Evolutionary conservation across 2,113 vertebrate species (phyloP).

Genomic region (Abramis brama): DNA sequence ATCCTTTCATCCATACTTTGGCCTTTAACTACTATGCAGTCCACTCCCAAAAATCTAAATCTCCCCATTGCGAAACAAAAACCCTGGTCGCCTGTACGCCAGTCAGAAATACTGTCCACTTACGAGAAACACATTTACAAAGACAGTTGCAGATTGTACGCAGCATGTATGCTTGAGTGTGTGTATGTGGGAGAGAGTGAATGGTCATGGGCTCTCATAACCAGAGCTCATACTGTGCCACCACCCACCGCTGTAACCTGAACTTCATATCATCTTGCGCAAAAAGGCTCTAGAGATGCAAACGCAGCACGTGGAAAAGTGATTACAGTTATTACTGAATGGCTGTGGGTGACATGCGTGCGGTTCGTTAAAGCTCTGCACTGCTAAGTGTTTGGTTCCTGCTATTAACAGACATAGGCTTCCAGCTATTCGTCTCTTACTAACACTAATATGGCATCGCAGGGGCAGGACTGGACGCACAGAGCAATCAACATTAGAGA

Average conservation of each 20-base stretch:
- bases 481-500: constrained; percentile 31
- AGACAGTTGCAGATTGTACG: background rate
- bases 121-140: background rate
- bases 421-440: constrained; percentile 27
- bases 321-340: constrained; percentile 54
- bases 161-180: constrained; percentile 1
- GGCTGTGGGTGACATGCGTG: constrained; percentile 39
- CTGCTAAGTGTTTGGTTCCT: constrained; percentile 29
- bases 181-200: background rate
- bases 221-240: constrained; percentile 41
- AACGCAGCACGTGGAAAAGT: constrained; percentile 40
- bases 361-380: constrained; percentile 42
- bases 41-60: background rate
- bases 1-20: too few species aligned
- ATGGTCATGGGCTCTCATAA: constrained; percentile 42
- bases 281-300: constrained; percentile 45
- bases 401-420: constrained; percentile 34
- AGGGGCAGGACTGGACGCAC: constrained; percentile 12
- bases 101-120: background rate
- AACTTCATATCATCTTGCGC: constrained; percentile 44
- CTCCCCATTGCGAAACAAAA: background rate
- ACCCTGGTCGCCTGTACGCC: background rate
- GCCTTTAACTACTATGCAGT: background rate
- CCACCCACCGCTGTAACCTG: constrained; percentile 37
- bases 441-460: constrained; percentile 12